These are phyloP conservation scores for Clanis bilineata DNA, from an alignment of 2,888 invertebrate species.

Conservation along the genomic window DNA sequence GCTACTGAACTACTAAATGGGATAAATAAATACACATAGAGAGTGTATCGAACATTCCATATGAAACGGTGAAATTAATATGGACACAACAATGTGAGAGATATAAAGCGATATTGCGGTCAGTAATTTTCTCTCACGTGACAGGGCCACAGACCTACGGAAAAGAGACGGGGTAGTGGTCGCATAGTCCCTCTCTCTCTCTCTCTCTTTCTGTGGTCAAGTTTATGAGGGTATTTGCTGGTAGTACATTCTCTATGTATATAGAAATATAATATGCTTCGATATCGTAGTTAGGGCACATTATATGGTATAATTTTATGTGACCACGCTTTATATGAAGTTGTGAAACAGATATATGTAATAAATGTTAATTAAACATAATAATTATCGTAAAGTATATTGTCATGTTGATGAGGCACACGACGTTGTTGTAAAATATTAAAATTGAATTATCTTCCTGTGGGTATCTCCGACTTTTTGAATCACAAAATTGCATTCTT, in stretches of 20 bases:
- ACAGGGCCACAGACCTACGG: too few relatives aligned
- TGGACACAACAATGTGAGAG: too few relatives aligned
- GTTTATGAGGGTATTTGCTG: too few relatives aligned
- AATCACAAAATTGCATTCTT: background rate
- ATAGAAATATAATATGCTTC: conserved; percentile 23
- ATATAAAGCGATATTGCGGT: too few relatives aligned
- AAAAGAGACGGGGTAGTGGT: too few relatives aligned
- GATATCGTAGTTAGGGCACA: conserved; percentile 23
- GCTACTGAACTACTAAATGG: conserved; percentile 32
- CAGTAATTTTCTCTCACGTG: too few relatives aligned
- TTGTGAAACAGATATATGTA: conserved; percentile 36
- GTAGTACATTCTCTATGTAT: too few relatives aligned
- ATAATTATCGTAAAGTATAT: conserved; percentile 33
- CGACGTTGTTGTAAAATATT: conserved; percentile 10
- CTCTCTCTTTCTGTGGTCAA: too few relatives aligned
- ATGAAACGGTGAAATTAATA: too few relatives aligned
- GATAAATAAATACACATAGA: conserved; percentile 18
- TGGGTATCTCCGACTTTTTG: background rate
- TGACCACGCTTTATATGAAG: conserved; percentile 46
- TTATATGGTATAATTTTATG: conserved; percentile 20
- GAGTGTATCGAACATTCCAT: too few relatives aligned
- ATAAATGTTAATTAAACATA: conserved; percentile 16
- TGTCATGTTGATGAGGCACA: conserved; percentile 44
- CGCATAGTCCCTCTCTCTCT: too few relatives aligned
- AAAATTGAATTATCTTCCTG: background rate